A percentile compares a stretch with the other conserved stretches of the same genome.
Conservation (phyloP, 2,888 invertebrate species). For the Andrena minutula region DNA sequence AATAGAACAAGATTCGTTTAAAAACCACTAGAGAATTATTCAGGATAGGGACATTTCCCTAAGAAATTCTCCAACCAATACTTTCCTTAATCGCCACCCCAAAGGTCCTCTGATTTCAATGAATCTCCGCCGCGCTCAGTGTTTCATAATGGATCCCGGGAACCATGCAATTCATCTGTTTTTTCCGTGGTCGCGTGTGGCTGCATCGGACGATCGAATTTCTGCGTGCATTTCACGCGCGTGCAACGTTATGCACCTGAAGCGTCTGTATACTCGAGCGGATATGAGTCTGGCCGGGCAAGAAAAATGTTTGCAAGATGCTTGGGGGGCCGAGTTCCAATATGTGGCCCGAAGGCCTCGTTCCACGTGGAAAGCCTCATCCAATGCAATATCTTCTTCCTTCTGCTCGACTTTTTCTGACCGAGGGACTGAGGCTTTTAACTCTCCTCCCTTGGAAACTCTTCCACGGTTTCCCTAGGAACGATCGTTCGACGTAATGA, state of each 20-base stretch:
- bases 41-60: too few relatives aligned
- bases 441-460: background rate
- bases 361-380: conserved; percentile 44
- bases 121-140: background rate
- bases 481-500: conserved; percentile 19
- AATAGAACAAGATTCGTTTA: too few relatives aligned
- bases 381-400: conserved; percentile 47
- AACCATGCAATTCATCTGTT: background rate
- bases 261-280: conserved; percentile 30
- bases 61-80: too few relatives aligned
- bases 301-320: conserved; percentile 61
- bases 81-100: too few relatives aligned
- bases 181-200: background rate
- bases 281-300: conserved; percentile 57
- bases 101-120: background rate
- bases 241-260: conserved; percentile 1
- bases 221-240: conserved; percentile 13
- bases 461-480: background rate
- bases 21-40: too few relatives aligned
- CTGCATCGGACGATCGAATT: conserved; percentile 16
- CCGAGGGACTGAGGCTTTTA: background rate
- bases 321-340: conserved; percentile 52
- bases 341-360: conserved; percentile 42
- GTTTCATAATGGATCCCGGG: conserved; percentile 5
- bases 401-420: conserved; percentile 1